A percentile compares a stretch with the other conserved stretches of the same genome.
Conservation (phyloP, 2,113 vertebrate species). For the Sander lucioperca region DNA sequence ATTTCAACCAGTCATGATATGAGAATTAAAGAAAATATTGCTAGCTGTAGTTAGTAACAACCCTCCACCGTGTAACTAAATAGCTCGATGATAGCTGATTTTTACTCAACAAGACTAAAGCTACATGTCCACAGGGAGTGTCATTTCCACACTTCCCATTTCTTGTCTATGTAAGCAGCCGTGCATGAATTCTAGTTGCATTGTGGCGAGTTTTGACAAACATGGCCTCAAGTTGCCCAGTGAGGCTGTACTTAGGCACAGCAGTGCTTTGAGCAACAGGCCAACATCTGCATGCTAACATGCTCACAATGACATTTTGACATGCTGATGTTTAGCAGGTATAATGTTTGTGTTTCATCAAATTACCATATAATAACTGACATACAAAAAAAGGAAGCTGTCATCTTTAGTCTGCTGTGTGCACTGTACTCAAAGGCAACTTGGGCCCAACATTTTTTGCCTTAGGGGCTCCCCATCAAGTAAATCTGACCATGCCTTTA, state of each 20-base stretch:
- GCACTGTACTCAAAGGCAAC: neutral
- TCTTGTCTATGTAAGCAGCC: too few relatives aligned
- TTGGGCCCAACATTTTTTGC: too few relatives aligned
- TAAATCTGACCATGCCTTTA: neutral
- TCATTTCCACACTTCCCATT: too few relatives aligned
- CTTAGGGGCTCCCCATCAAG: too few relatives aligned
- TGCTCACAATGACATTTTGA: neutral
- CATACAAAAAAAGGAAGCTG: neutral
- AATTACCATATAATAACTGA: neutral
- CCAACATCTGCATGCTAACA: neutral
- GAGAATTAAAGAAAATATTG: neutral
- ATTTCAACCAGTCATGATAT: neutral
- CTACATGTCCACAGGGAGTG: too few relatives aligned
- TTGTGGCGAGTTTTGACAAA: too few relatives aligned
- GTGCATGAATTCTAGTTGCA: too few relatives aligned
- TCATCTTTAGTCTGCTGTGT: neutral
- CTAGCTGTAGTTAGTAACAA: neutral
- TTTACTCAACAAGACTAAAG: neutral
- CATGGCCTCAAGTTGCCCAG: neutral
- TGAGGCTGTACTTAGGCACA: neutral
- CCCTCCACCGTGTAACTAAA: neutral
- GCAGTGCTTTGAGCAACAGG: neutral
- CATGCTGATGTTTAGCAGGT: neutral
- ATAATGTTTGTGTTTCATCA: neutral
- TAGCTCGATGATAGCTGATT: neutral